Percentiles rank a stretch among this genome's conserved stretches.
These are phyloP conservation scores for Pseudobourletiella spinata DNA, from an alignment of 1,140 invertebrate genomes.

Conservation along the genomic window DNA sequence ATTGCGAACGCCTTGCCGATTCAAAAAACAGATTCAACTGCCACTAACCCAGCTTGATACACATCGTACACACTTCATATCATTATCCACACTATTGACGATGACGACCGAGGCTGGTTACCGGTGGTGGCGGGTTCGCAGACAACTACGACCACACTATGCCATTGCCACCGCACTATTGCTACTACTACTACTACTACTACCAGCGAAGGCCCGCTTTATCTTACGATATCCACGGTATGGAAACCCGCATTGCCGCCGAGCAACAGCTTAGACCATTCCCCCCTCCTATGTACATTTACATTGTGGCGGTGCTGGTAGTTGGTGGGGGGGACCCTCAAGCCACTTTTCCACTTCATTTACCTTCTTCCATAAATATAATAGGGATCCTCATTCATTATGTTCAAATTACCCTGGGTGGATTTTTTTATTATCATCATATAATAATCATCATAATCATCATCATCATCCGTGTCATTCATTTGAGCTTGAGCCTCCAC, in stretches of 20 bases:
- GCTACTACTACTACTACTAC: too few species aligned
- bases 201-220: too few species aligned
- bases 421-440: slow-evolving; percentile 1
- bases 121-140: neutral
- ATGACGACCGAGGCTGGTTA: slow-evolving; percentile 3
- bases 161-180: too few species aligned
- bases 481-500: neutral
- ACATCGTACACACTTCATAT: slow-evolving; percentile 36
- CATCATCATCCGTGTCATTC: too few species aligned
- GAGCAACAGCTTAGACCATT: slow-evolving; percentile 18
- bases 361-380: neutral
- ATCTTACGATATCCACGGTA: too few species aligned
- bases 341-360: slow-evolving; percentile 9
- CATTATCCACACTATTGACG: slow-evolving; percentile 34
- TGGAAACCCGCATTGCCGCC: too few species aligned
- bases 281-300: too few species aligned
- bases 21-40: slow-evolving; percentile 36
- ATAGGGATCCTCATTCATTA: slow-evolving; percentile 3
- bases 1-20: slow-evolving; percentile 35
- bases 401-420: neutral
- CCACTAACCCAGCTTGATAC: slow-evolving; percentile 36
- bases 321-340: neutral
- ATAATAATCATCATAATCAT: too few species aligned
- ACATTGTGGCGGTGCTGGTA: too few species aligned
- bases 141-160: too few species aligned